Percentiles rank a stretch among this genome's conserved stretches.
Conservation (phyloP, 1,140 invertebrate genomes). For the Euglossa dilemma region DNA sequence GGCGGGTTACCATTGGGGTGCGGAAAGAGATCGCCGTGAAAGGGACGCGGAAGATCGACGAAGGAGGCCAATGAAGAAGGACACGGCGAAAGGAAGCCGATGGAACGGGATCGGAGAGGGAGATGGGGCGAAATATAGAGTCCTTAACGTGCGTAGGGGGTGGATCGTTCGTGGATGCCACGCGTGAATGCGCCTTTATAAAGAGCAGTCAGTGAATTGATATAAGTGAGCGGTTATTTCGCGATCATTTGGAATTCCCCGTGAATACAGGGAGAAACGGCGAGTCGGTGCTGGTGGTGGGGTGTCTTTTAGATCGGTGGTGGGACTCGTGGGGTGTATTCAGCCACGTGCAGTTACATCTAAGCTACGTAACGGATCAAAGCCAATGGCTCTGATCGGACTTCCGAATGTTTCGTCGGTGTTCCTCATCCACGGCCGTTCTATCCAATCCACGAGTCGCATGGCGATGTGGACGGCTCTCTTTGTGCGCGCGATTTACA, state of each 20-base stretch:
- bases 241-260: constrained; percentile 80
- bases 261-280: constrained; percentile 51
- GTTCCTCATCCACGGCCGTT: constrained; percentile 25
- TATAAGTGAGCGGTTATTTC: constrained; percentile 83
- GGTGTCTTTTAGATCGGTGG: constrained; percentile 11
- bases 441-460: constrained; percentile 20
- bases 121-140: constrained; percentile 38
- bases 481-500: constrained; percentile 11
- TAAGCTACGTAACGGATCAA: constrained; percentile 72
- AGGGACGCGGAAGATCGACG: constrained; percentile 30
- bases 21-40: constrained; percentile 33
- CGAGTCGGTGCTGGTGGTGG: not conserved
- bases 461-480: not conserved
- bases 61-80: constrained; percentile 39
- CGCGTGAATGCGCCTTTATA: constrained; percentile 82
- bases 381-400: constrained; percentile 70
- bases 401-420: constrained; percentile 61
- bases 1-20: constrained; percentile 56
- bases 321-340: constrained; percentile 49
- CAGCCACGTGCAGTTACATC: constrained; percentile 65
- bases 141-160: constrained; percentile 65
- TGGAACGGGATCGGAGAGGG: constrained; percentile 1
- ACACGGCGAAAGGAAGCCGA: constrained; percentile 22
- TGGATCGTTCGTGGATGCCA: constrained; percentile 70
- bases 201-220: constrained; percentile 81